Evolutionary conservation across 2,113 vertebrate species (phyloP).

Genomic region (Tichodroma muraria): DNA sequence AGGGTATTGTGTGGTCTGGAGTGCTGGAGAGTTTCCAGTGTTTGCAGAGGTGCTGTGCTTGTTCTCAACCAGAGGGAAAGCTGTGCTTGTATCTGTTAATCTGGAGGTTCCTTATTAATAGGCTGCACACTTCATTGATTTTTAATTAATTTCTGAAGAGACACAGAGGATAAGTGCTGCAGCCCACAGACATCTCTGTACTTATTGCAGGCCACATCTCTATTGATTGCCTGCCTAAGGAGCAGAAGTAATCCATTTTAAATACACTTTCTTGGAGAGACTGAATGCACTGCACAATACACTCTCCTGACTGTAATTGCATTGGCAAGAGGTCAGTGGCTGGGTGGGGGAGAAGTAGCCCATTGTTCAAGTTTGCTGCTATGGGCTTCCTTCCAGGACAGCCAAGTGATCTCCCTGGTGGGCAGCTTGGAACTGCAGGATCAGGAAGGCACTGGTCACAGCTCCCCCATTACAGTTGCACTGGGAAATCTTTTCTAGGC

Average conservation of each 20-base stretch:
- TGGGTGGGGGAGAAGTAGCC: not conserved
- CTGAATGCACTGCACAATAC: constrained; percentile 1
- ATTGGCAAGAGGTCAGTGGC: constrained; percentile 59
- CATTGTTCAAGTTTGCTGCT: not conserved
- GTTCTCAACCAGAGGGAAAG: not conserved
- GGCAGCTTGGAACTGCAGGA: not conserved
- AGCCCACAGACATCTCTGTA: constrained; percentile 69
- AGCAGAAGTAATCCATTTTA: constrained; percentile 89
- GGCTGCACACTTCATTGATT: constrained; percentile 90
- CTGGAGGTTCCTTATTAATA: constrained; percentile 74
- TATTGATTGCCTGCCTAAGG: constrained; percentile 81
- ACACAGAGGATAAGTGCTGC: constrained; percentile 81
- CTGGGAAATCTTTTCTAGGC: not conserved
- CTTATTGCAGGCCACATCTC: constrained; percentile 83
- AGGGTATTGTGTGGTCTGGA: not conserved
- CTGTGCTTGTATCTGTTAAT: constrained; percentile 64
- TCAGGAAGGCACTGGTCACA: not conserved
- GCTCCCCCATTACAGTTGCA: not conserved
- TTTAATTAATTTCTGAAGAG: constrained; percentile 89
- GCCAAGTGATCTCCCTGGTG: not conserved
- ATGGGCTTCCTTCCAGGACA: not conserved
- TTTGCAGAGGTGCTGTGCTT: not conserved
- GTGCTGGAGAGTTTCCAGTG: not conserved
- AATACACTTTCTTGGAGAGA: constrained; percentile 75
- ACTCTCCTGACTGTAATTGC: constrained; percentile 61